Evolutionary conservation across 1,140 invertebrate genomes (phyloP), one percentile per base, ranked within the genome.

Genomic region (Drosophila punjabiensis): DNA sequence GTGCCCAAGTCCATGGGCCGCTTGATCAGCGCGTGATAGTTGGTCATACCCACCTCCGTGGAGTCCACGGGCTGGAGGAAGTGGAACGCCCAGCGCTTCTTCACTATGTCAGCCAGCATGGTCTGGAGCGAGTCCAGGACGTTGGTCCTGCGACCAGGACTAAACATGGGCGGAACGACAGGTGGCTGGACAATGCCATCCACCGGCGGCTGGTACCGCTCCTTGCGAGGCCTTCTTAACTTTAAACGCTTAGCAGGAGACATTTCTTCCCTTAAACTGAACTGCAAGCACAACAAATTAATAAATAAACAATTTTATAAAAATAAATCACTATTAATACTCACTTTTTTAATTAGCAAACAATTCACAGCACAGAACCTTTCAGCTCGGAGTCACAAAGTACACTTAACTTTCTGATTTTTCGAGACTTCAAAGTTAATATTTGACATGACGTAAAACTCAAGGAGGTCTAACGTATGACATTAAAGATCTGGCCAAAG

Each of bases 1-100:
- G 77, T 80, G 13, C 11, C 10, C 50, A 80, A 20, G 20, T 80
- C 77, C 76, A 80, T 80, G 8, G 77, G 77, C 1, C 37, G n/a
- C 18, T 33, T 41, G 14, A 80, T 59, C 5, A 62, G 0, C 0
- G 10, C 0, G 35, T 80, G 62, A 8, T 80, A 80, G n/a, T 79
- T 39, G 6, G 39, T 39, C 14, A 80, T 43, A 2, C 20, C 4
- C 0, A 59, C 14, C 0, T 14, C 8, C 0, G 47, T 1, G 0
- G 77, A 5, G 28, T 80, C 20, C 10, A 80, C 77, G 16, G 77
- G 77, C 10, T 59, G 11, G 0, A 45, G 32, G 18, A 80, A 80
- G 13, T 62, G 24, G 10, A 13, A 24, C 0, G 77, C 48, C 35
- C 56, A 73, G 5, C 28, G 39, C 10, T 16, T 32, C 4, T 41